Conservation (phyloP, 2,888 invertebrate genomes). For the Pachliopta kotzebuea region DNA sequence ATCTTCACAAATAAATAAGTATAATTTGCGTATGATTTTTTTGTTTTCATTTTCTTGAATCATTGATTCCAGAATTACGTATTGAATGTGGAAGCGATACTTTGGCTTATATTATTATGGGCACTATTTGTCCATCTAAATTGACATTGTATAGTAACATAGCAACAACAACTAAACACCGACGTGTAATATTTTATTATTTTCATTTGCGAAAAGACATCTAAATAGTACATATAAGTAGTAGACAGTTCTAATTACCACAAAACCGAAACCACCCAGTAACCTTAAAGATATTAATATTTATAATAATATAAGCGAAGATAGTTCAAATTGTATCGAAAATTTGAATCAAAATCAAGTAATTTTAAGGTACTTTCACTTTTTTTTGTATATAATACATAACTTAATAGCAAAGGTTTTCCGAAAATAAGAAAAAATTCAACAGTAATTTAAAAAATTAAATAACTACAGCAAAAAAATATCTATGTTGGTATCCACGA, state of each 20-base stretch:
- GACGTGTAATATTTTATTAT: slow-evolving; percentile 44
- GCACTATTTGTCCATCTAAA: slow-evolving; percentile 63
- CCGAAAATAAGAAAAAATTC: too few species aligned
- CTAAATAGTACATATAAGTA: slow-evolving; percentile 38
- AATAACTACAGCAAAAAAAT: too few species aligned
- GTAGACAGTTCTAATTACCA: slow-evolving; percentile 20
- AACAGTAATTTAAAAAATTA: too few species aligned
- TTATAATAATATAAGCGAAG: slow-evolving; percentile 55
- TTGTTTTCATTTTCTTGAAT: slow-evolving; percentile 32
- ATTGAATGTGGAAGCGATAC: slow-evolving; percentile 42
- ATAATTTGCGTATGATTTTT: not conserved
- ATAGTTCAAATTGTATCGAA: slow-evolving; percentile 39
- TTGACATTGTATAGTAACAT: slow-evolving; percentile 59
- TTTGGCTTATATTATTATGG: slow-evolving; percentile 49
- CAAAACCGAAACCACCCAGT: slow-evolving; percentile 33
- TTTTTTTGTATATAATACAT: slow-evolving; percentile 15
- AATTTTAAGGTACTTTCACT: slow-evolving; percentile 49
- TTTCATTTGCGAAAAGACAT: slow-evolving; percentile 45
- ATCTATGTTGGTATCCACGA: not conserved
- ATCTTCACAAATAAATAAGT: not conserved
- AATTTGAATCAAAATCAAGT: slow-evolving; percentile 34
- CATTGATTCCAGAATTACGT: slow-evolving; percentile 49
- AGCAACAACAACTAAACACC: slow-evolving; percentile 77
- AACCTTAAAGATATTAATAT: slow-evolving; percentile 34
- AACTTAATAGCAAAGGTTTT: not conserved